A percentile compares a stretch with the other conserved stretches of the same genome.
phyloP scores from a whole-genome alignment of 2,888 invertebrate species.

The Limnephilus marmoratus region DNA sequence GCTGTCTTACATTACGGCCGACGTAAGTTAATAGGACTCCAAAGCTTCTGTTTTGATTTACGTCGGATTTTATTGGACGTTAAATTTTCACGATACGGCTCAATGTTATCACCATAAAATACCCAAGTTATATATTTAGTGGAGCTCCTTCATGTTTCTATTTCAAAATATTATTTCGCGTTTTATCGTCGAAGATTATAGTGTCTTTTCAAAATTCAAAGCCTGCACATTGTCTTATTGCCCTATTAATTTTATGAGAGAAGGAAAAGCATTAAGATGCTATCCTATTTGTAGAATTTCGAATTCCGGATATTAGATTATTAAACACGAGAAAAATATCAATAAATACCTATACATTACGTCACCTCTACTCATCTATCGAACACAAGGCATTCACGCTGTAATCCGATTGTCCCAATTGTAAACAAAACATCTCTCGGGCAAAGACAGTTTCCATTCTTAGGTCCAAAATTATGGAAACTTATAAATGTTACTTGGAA shows the following conservation, averaged over 20 bases:
- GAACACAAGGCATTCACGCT: too few species aligned
- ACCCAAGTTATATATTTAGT: background rate
- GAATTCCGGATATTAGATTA: too few species aligned
- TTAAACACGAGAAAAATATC: too few species aligned
- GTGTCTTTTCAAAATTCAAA: background rate
- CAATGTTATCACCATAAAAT: slow-evolving; percentile 32
- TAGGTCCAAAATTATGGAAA: too few species aligned
- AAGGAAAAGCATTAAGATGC: background rate
- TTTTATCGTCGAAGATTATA: background rate
- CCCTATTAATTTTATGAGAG: background rate
- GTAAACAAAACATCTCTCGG: too few species aligned
- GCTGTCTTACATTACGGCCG: background rate
- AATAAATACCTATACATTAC: too few species aligned
- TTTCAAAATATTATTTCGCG: background rate
- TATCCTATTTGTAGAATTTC: background rate
- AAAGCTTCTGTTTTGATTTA: slow-evolving; percentile 24
- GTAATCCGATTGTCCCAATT: too few species aligned
- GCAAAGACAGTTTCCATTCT: too few species aligned
- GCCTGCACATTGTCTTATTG: background rate
- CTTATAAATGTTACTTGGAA: too few species aligned
- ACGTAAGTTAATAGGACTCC: slow-evolving; percentile 21
- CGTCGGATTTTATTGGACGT: slow-evolving; percentile 26
- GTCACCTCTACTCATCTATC: too few species aligned
- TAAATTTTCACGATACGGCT: slow-evolving; percentile 8
- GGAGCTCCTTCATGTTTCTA: background rate